phyloP scores from a whole-genome alignment of 2,888 invertebrate genomes.

The Lithophane socia region DNA sequence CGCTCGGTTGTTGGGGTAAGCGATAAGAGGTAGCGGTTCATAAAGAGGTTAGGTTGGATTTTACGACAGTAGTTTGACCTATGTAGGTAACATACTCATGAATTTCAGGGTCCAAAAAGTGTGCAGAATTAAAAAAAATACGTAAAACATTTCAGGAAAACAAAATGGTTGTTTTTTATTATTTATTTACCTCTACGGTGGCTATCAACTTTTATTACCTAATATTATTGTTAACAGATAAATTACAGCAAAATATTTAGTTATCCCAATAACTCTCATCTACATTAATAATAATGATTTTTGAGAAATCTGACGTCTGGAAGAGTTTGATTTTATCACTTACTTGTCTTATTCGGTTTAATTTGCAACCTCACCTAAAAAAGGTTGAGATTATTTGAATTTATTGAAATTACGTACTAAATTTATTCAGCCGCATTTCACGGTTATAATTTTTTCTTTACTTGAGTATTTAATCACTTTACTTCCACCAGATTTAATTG shows the following conservation, averaged over 20 bases:
- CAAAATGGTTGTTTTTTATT: not conserved
- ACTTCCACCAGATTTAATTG: conserved; percentile 18
- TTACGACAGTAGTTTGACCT: not conserved
- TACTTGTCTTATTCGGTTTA: not conserved
- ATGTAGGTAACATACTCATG: not conserved
- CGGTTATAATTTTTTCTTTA: not conserved
- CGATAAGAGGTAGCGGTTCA: conserved; percentile 39
- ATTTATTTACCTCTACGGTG: too few species aligned
- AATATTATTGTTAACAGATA: too few species aligned
- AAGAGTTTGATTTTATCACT: too few species aligned
- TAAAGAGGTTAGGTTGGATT: not conserved
- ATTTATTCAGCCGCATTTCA: not conserved
- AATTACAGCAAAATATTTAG: too few species aligned
- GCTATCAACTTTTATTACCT: too few species aligned
- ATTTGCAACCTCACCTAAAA: not conserved
- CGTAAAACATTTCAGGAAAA: not conserved
- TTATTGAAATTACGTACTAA: not conserved
- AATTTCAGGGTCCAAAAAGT: not conserved
- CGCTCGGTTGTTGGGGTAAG: conserved; percentile 21
- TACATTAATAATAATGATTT: not conserved
- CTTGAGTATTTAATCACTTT: conserved; percentile 5
- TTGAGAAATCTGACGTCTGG: not conserved
- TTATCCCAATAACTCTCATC: not conserved
- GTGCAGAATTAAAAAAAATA: not conserved
- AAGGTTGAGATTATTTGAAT: not conserved